Evolutionary conservation across 2,113 vertebrate genomes (phyloP).

Genomic region (Plecturocebus donacophilus): DNA sequence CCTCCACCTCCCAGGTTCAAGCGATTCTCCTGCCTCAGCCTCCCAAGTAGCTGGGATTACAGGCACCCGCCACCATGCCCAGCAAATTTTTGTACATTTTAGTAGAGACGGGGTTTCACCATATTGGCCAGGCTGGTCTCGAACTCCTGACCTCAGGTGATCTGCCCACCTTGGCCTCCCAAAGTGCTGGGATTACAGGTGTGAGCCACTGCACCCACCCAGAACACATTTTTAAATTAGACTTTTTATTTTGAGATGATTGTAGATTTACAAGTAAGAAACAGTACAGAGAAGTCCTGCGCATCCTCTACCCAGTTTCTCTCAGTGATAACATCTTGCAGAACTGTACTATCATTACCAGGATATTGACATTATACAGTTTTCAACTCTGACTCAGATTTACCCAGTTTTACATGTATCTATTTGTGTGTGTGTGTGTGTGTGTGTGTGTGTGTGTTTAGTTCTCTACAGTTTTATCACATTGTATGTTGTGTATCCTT

Average conservation of each 20-base stretch:
- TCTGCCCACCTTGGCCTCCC: no score
- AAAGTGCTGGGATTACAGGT: no score
- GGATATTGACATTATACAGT: neutral
- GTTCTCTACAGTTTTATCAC: neutral
- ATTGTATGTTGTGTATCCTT: neutral
- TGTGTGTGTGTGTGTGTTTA: neutral
- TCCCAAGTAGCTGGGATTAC: no score
- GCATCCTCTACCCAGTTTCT: neutral
- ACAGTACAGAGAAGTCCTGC: neutral
- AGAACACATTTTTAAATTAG: neutral
- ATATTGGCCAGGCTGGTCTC: no score
- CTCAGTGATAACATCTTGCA: neutral
- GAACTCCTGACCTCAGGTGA: no score
- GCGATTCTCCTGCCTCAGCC: no score
- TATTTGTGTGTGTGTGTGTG: neutral
- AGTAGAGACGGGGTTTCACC: no score
- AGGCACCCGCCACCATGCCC: no score
- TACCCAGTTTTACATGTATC: neutral
- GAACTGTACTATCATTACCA: neutral
- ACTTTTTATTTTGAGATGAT: conserved; percentile 15
- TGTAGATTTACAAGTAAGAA: neutral
- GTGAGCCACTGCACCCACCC: no score
- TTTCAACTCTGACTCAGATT: neutral
- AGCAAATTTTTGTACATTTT: no score
- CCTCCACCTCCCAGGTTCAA: no score